These are phyloP conservation scores for Sminthurinus aureus DNA, from an alignment of 2,888 invertebrate genomes.

Conservation along the genomic window DNA sequence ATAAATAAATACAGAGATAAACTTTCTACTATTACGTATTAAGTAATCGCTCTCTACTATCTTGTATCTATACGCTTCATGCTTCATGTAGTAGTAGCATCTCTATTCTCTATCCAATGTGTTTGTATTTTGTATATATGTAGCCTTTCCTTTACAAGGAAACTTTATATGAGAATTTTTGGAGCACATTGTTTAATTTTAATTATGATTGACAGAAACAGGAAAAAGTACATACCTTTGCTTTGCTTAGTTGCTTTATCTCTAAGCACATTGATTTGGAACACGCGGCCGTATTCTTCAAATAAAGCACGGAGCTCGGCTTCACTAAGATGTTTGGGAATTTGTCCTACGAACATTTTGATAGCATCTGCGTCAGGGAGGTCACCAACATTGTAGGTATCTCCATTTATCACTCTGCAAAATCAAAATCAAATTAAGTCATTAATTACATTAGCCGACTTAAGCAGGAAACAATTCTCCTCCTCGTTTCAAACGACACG, in stretches of 20 bases:
- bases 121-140: too few species aligned
- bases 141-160: neutral
- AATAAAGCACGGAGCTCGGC: conserved; percentile 95
- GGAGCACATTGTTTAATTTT: neutral
- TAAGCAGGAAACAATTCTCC: conserved; percentile 39
- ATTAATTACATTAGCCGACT: conserved; percentile 40
- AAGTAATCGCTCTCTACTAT: too few species aligned
- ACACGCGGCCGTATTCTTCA: conserved; percentile 96
- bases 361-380: conserved; percentile 96
- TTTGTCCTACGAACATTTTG: conserved; percentile 99
- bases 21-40: too few species aligned
- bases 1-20: too few species aligned
- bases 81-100: too few species aligned
- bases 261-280: conserved; percentile 96
- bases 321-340: conserved; percentile 97
- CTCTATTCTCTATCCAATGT: too few species aligned
- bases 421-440: conserved; percentile 49
- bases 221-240: conserved; percentile 78
- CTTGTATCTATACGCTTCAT: too few species aligned
- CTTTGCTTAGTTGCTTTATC: conserved; percentile 97
- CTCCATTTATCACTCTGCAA: conserved; percentile 60
- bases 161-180: neutral
- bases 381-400: conserved; percentile 57
- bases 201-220: conserved; percentile 6
- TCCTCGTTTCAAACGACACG: conserved; percentile 5